phyloP scores from a whole-genome alignment of 1,140 invertebrate species.

The Eupeodes corollae region DNA sequence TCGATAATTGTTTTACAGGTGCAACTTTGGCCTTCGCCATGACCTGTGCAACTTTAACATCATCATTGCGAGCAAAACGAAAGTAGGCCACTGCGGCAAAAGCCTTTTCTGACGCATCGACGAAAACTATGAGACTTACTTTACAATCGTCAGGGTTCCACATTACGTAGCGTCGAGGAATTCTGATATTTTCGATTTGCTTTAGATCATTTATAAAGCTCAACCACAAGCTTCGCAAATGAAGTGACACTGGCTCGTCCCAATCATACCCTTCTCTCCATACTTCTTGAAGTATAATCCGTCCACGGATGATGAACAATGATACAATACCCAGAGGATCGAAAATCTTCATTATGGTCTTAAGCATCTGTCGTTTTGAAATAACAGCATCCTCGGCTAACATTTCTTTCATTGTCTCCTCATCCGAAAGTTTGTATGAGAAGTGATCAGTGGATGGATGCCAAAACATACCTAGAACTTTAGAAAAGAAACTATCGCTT shows the following conservation, averaged over 20 bases:
- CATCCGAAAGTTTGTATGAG: no score
- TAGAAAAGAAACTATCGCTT: no score
- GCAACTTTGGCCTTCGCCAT: conserved; percentile 24
- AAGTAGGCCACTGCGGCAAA: conserved; percentile 22
- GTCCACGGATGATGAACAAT: conserved; percentile 14
- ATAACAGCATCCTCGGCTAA: no score
- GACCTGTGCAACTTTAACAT: neutral
- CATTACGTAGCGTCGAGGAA: no score
- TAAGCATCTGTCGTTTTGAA: conserved; percentile 7
- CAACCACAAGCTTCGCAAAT: neutral
- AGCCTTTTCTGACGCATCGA: conserved; percentile 19
- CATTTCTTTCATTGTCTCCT: no score
- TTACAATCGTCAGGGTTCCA: no score
- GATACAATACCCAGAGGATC: conserved; percentile 20
- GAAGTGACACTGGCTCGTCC: conserved; percentile 9
- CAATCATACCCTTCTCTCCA: conserved; percentile 15
- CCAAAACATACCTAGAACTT: no score
- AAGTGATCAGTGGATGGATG: no score
- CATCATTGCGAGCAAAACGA: neutral
- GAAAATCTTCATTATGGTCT: conserved; percentile 12
- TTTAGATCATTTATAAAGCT: no score
- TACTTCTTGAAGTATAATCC: conserved; percentile 21
- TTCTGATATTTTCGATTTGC: no score
- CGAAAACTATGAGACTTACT: conserved; percentile 1
- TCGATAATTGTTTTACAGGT: conserved; percentile 22